Conservation (phyloP, 2,888 invertebrate genomes). For the Mythimna vitellina region DNA sequence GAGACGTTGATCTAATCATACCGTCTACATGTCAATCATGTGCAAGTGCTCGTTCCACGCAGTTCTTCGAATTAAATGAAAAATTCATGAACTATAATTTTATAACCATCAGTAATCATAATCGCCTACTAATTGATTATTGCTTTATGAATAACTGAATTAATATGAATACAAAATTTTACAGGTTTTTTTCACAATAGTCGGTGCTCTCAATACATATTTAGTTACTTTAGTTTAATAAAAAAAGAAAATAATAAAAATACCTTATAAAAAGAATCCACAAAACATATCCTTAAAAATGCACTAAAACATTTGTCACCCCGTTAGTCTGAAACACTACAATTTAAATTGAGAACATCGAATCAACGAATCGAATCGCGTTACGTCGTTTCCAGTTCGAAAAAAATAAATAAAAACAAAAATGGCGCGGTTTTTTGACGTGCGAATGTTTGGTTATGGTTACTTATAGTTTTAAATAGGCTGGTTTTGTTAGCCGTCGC, state of each 20-base stretch:
- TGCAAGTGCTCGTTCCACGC: conserved; percentile 11
- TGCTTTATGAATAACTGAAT: conserved; percentile 44
- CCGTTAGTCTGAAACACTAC: conserved; percentile 77
- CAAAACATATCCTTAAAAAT: conserved; percentile 73
- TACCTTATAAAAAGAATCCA: conserved; percentile 81
- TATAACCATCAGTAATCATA: conserved; percentile 47
- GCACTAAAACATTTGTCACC: conserved; percentile 76
- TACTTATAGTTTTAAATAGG: conserved; percentile 61
- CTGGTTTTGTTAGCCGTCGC: conserved; percentile 69
- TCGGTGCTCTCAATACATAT: conserved; percentile 5
- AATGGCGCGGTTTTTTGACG: conserved; percentile 67
- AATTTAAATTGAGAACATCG: conserved; percentile 76
- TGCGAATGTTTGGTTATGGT: conserved; percentile 65
- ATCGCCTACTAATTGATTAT: conserved; percentile 32
- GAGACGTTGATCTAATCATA: conserved; percentile 24
- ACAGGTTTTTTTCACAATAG: conserved; percentile 39
- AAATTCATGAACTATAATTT: conserved; percentile 41
- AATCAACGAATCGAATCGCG: conserved; percentile 73
- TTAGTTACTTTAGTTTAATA: not conserved
- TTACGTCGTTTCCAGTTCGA: conserved; percentile 78
- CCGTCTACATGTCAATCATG: conserved; percentile 11
- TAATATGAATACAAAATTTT: conserved; percentile 15
- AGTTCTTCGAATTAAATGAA: conserved; percentile 48
- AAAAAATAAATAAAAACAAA: conserved; percentile 67
- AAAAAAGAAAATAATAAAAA: conserved; percentile 6